A percentile compares a stretch with the other conserved stretches of the same genome.
Conservation (phyloP, 2,888 invertebrate genomes). For the Eubasilissa splendida region DNA sequence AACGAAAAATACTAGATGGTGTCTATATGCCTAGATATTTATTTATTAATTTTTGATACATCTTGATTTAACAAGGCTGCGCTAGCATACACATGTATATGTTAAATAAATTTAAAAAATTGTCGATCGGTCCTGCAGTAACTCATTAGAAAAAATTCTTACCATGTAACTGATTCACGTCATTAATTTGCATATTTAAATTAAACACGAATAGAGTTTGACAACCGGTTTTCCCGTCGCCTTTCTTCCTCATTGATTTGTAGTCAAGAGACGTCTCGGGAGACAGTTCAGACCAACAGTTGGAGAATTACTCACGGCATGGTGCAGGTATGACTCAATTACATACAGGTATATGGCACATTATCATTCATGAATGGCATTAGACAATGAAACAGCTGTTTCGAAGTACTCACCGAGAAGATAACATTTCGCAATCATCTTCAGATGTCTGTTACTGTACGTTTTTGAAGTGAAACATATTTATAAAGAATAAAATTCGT, state of each 20-base stretch:
- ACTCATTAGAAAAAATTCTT: conserved; percentile 18
- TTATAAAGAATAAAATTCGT: too few relatives aligned
- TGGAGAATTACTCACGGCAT: conserved; percentile 6
- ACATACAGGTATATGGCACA: background rate
- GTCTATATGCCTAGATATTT: too few relatives aligned
- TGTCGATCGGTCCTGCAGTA: background rate
- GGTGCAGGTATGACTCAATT: conserved; percentile 2
- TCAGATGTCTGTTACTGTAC: too few relatives aligned
- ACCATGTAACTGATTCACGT: conserved; percentile 22
- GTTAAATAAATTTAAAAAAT: too few relatives aligned
- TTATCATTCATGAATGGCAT: background rate
- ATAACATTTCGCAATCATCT: too few relatives aligned
- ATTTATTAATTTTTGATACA: too few relatives aligned
- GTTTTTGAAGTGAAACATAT: too few relatives aligned
- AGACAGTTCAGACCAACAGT: background rate
- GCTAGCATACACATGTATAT: too few relatives aligned
- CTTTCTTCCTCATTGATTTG: conserved; percentile 19
- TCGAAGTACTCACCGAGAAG: background rate
- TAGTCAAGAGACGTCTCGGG: conserved; percentile 12
- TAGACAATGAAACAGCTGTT: conserved; percentile 5
- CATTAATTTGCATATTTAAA: conserved; percentile 35
- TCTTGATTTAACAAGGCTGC: too few relatives aligned
- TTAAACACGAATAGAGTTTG: conserved; percentile 1
- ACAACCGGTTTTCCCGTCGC: conserved; percentile 24
- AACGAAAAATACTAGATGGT: too few relatives aligned